Evolutionary conservation across 1,140 invertebrate genomes (phyloP), one percentile per base, ranked within the genome.

Genomic region (Caenorhabditis briggsae): DNA sequence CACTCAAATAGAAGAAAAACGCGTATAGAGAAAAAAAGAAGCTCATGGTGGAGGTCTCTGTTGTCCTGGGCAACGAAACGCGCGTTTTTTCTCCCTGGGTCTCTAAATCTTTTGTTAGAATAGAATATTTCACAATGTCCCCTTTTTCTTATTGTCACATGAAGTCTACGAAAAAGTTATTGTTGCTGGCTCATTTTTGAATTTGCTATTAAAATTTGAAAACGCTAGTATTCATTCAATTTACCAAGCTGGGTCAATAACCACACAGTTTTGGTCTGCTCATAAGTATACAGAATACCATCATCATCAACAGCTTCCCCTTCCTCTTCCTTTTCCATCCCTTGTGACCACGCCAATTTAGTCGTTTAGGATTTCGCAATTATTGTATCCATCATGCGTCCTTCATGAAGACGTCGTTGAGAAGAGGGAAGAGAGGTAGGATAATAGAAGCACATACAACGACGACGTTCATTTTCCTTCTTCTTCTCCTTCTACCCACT

Each of bases 261-360:
- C 7, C 70, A 50, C 33, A 33, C n/a, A 53, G 46, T 78, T 78
- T 50, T 78, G 25, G 23, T 78, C 25, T 78, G 70, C n/a, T 78
- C 70, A 78, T 50, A 78, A 78, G 46, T 23, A 78, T 53, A 78
- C 50, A 70, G 33, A 18, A 70, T 46, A 78, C 43, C 46, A 78
- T 78, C 46, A 53, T 78, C 70, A 78, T 70, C 64, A 70, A 70
- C 64, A 70, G 64, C n/a, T 78, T 78, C n/a, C 70, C 33, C 50
- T 78, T 11, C 46, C 50, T 50, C 20, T 78, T 20, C 43, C 46
- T 14, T 3, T 48, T 70, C 14, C 41, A 16, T 46, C 7, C 70
- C 25, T 50, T 48, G 14, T 78, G 70, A 25, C 70, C 46, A 78
- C 25, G 16, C 33, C 33, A 20, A 65, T 65, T 65, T 33, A 20